Base-by-base conservation (phyloP, 2,797 vertebrate species). In the Protonibea diacanthus region DNA sequence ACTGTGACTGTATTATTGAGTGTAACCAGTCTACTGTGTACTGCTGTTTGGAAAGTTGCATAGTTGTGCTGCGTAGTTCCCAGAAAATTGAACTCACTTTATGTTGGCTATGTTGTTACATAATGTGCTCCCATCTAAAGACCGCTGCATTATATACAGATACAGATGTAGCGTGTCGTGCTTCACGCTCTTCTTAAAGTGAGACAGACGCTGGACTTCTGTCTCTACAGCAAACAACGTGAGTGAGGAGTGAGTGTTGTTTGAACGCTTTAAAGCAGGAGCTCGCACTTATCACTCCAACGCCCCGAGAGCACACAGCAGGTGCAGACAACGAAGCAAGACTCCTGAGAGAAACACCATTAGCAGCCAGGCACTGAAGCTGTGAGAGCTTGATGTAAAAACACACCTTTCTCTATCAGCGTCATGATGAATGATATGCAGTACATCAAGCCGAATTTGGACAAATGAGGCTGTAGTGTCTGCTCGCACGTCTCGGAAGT, bases 331-430 rank as follows among this genome's bases (percentile, higher is more conserved):
- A 33, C 42, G 18, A 61, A 47, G 23, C n/a, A 44, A 29, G n/a
- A 72, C 21, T 60, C 33, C 20, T 7, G 60, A 58, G 42, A 60
- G 45, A 58, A 62, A 45, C 20, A 61, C 52, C 45, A 52, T 21
- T 5, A 59, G 71, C 23, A 52, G 57, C 33, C 21, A 55, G 51
- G 2, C 38, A 8, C 11, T 9, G 25, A 38, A 48, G 42, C 42
- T 63, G 20, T 20, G 42, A 48, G 23, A 33, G 47, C 18, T 23
- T 13, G 13, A 17, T 66, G 55, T 20, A 27, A 66, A 49, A 21
- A 49, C 17, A 5, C 18, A 42, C 29, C 7, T 5, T 67, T 67
- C 52, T 45, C 23, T 15, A 72, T 27, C 25, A 27, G 48, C 38
- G 9, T 48, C 14, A 56, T 56, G 7, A 38, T 23, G 25, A 23